Evolutionary conservation across 2,888 invertebrate species (phyloP), one percentile per base, ranked within the genome.

Genomic region (Rotaria magnacalcarata): DNA sequence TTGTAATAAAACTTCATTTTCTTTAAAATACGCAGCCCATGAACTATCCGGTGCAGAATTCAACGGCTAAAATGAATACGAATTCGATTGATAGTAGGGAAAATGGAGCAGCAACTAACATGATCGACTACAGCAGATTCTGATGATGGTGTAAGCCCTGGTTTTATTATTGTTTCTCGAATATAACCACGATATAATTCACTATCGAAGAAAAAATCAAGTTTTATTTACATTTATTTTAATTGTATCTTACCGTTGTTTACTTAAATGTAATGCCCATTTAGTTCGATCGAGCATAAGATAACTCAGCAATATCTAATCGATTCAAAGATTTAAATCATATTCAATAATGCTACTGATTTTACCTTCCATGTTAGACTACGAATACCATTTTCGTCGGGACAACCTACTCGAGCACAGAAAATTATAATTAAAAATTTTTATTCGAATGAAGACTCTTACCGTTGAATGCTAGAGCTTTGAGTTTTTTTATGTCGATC

Each of bases 1-100:
- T 93, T 99, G 99, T 84, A 97, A 92, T 74, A 99, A 92, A 87
- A 97, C 96, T 92, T 98, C 97, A 91, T 99, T 99, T 91, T 99
- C 98, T 90, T 95, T 95, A 91, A 99, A 99, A 91, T 94, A 98
- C 6, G 94, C 94, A 89, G 94, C 94, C 99, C 99, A 99, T 84
- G 96, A 94, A 90, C 97, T 97, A 88, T 96, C 95, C 0, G 97
- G 96, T 89, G 95, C 95, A n/a, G 95, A 94, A 90, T 95, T 97
- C 85, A 99, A 92, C 0, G 98, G 99, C 93, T 99, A 95, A 60
- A 34, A 27, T 6, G 43, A 52, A 52, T n/a, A 60, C 19, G 50
- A 7, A 4, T 34, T 14, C 14, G 14, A 3, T 19, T 50, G 50
- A 50, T 50, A 34, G 47, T 52, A 47, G 24, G 24, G 34, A 7